These are phyloP conservation scores for Apotomis betuletana DNA, from an alignment of 2,888 invertebrate genomes.

Conservation along the genomic window DNA sequence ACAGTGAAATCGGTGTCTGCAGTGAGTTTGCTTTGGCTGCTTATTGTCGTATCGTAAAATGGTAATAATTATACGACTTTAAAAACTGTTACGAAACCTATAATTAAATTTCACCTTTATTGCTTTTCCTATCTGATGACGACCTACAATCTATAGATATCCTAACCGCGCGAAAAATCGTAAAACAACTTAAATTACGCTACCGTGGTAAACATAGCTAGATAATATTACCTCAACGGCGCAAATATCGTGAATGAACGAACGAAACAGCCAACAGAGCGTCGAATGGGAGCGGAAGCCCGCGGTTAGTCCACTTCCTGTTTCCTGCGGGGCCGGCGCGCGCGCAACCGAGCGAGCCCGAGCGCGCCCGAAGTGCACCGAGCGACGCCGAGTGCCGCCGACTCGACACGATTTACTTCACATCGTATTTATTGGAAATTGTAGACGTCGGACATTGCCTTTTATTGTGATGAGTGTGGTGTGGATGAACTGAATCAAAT, in stretches of 20 bases:
- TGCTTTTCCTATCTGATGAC: conserved; percentile 22
- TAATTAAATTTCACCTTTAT: conserved; percentile 24
- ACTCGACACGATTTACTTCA: conserved; percentile 32
- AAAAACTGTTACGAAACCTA: neutral
- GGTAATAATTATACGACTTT: neutral
- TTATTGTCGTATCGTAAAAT: no score
- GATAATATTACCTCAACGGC: conserved; percentile 68
- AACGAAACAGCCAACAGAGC: conserved; percentile 72
- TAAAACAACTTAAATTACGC: conserved; percentile 26
- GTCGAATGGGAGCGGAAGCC: conserved; percentile 83
- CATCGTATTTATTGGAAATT: conserved; percentile 28
- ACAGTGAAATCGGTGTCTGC: no score
- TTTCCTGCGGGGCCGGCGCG: conserved; percentile 80
- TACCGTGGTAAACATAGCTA: conserved; percentile 43
- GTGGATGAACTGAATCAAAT: no score
- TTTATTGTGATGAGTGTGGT: no score
- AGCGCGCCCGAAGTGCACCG: conserved; percentile 52
- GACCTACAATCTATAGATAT: conserved; percentile 8
- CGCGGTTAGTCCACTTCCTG: conserved; percentile 84
- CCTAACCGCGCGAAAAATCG: conserved; percentile 17
- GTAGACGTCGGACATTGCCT: conserved; percentile 20
- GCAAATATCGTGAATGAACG: conserved; percentile 59
- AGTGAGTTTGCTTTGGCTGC: no score
- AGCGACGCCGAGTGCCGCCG: conserved; percentile 46
- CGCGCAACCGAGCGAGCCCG: conserved; percentile 73